phyloP scores from a whole-genome alignment of 1,140 invertebrate genomes.

The Portunus trituberculatus region DNA sequence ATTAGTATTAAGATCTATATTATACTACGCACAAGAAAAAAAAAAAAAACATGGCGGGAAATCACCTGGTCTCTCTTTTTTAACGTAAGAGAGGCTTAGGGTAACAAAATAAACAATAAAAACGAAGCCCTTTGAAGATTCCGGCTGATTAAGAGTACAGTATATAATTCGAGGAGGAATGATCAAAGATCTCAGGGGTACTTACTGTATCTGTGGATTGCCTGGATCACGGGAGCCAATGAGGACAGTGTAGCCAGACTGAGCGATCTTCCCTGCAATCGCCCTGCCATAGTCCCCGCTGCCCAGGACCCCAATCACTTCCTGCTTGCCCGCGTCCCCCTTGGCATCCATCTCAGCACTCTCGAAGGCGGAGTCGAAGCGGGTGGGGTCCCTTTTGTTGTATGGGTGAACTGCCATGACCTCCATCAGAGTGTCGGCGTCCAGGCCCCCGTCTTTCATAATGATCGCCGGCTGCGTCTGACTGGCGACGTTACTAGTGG shows the following conservation, averaged over 20 bases:
- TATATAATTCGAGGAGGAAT: no score
- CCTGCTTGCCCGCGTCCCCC: not conserved
- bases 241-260: slow-evolving; percentile 64
- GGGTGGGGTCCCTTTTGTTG: not conserved
- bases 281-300: slow-evolving; percentile 77
- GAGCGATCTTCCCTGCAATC: slow-evolving; percentile 71
- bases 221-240: slow-evolving; percentile 69
- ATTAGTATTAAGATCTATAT: no score
- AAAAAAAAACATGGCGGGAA: no score
- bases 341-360: not conserved
- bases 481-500: not conserved
- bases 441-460: not conserved
- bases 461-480: not conserved
- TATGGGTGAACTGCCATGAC: not conserved
- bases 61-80: no score
- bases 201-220: slow-evolving; percentile 58
- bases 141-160: no score
- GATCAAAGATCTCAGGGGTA: not conserved
- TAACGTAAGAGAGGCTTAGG: not conserved
- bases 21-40: no score
- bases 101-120: not conserved
- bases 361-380: not conserved
- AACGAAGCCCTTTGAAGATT: no score
- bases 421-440: not conserved
- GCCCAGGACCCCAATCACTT: slow-evolving; percentile 68